Base-by-base conservation (phyloP, 2,888 invertebrate species). In the Cryptocheilus praepositus region DNA sequence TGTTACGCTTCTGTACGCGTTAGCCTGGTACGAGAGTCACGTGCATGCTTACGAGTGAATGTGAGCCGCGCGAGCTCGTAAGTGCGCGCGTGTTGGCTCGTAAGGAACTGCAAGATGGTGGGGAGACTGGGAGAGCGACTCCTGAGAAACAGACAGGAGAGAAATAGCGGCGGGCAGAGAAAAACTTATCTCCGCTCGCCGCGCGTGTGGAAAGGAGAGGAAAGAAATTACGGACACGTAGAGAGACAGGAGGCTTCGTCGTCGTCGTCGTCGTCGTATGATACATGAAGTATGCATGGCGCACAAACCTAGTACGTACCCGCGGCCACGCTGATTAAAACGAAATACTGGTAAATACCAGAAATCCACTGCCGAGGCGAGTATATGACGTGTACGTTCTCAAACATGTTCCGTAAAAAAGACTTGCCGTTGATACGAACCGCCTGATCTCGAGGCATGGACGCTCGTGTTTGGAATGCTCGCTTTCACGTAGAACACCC, bases 401-500 rank as follows among this genome's bases (percentile, higher is more conserved):
- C 55, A 49, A 62, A 46, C 51, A 44, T 59, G 36, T 19, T 21
- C n/a, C 58, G 59, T 59, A 28, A n/a, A n/a, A 36, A 36, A 11
- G 36, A 36, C 11, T 36, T 11, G 44, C 44, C 45, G n/a, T n/a
- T n/a, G n/a, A n/a, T n/a, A n/a, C n/a, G 45, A 64, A 44, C 46
- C 62, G 49, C 49, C 43, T 60, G 59, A 55, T 4, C 3, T 11
- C 11, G 36, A 36, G 61, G 71, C 68, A 56, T 55, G 64, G 66
- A 66, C 73, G 66, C 64, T 71, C 45, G 51, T 69, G 65, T 65
- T 65, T 44, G 73, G 73, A 70, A 73, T 74, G 66, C 46, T 61
- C 59, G 62, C 72, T 76, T 76, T 76, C 74, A 66, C 67, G 56
- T 64, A 57, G 56, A 71, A 54, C 64, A 64, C 59, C 52, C 51